These are phyloP conservation scores for Rhopalosiphum nymphaeae DNA, from an alignment of 2,888 invertebrate genomes.

Conservation along the genomic window DNA sequence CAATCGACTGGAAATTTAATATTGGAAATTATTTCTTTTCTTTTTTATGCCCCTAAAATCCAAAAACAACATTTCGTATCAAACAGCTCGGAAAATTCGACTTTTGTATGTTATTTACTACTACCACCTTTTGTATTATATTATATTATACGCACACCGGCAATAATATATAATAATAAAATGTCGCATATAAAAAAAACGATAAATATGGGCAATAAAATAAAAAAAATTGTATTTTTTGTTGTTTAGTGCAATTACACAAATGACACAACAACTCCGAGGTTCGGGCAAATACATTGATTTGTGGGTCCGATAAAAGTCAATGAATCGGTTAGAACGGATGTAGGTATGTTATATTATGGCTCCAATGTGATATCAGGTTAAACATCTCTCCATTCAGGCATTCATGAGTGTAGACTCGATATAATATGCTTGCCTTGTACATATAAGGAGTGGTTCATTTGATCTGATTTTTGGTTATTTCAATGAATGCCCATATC, in stretches of 20 bases:
- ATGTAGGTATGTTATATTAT: neutral
- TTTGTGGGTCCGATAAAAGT: slow-evolving; percentile 40
- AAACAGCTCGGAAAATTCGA: slow-evolving; percentile 64
- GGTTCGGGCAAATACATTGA: slow-evolving; percentile 24
- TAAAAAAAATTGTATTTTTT: slow-evolving; percentile 18
- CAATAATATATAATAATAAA: slow-evolving; percentile 44
- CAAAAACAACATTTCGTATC: slow-evolving; percentile 62
- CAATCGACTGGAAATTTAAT: slow-evolving; percentile 64
- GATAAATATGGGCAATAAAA: slow-evolving; percentile 17
- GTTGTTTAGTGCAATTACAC: slow-evolving; percentile 31
- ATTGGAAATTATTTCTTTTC: slow-evolving; percentile 56
- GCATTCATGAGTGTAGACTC: neutral
- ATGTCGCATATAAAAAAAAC: slow-evolving; percentile 32
- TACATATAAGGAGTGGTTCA: slow-evolving; percentile 29
- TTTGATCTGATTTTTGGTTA: slow-evolving; percentile 38
- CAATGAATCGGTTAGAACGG: slow-evolving; percentile 41
- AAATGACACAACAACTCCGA: slow-evolving; percentile 29
- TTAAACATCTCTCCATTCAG: neutral
- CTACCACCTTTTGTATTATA: slow-evolving; percentile 46
- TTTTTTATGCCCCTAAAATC: slow-evolving; percentile 44
- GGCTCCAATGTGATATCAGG: slow-evolving; percentile 24
- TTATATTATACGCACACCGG: slow-evolving; percentile 12
- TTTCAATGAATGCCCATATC: slow-evolving; percentile 14
- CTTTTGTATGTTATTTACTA: slow-evolving; percentile 54
- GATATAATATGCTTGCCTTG: neutral